Base-by-base conservation (phyloP, 1,140 invertebrate genomes). In the Carposina sasakii region DNA sequence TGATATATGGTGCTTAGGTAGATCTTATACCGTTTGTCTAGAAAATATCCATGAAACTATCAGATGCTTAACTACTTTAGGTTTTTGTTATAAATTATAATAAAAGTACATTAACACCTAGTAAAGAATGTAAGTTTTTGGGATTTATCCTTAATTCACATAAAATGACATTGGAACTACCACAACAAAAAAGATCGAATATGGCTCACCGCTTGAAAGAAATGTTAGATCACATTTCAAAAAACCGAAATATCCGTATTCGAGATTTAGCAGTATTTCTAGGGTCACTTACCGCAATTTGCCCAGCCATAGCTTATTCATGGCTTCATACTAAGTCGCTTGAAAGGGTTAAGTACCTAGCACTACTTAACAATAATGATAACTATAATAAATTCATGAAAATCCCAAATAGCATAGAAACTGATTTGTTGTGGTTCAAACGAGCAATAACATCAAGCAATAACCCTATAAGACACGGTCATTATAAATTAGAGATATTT, bases 11-110 rank as follows among this genome's bases (percentile, higher is more conserved):
- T 52, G 42, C 33, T 2, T 52, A 15, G 52, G 45, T 2, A 3
- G 33, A 22, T 34, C 52, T 0, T 12, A 23, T 6, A 31, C 19
- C 1, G 17, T 31, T 24, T 54, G 45, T 26, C 13, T 26, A 17
- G 9, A 52, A 21, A 47, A 47, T 26, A 39, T 28, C 10, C 41
- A 17, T 3, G 13, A 36, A 9, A 54, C 52, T 4, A 36, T 47
- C 13, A 8, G 28, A n/a, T 36, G 12, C 10, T 30, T 53, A 24
- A 26, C 13, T 21, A 16, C 10, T n/a, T 26, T 54, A 22, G 52
- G 52, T 2, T 54, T 54, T 54, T 17, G 16, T 54, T 5, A 48
- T 54, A 6, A 54, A 54, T 31, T 43, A 34, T 15, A 23, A 40
- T 5, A 54, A 54, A 31, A 43, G 36, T 23, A 36, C 20, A 10